Base-by-base conservation (phyloP, 2,888 invertebrate species). In the Drosophila mulleri region DNA sequence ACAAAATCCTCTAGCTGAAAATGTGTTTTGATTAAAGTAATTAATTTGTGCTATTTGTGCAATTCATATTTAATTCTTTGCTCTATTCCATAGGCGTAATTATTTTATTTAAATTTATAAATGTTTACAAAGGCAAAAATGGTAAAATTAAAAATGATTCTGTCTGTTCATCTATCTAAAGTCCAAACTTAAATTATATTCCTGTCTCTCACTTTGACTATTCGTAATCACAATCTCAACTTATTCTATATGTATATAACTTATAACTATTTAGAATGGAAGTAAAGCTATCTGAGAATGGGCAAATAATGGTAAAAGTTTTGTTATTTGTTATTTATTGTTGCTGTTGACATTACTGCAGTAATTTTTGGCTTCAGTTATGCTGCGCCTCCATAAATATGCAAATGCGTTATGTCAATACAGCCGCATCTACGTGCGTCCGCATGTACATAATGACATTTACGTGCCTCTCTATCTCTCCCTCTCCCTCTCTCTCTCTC, bases 351-450 rank as follows among this genome's bases (percentile, higher is more conserved):
- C 61, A 18, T 60, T 63, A 20, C 44, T 62, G 63, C 60, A 66
- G 57, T 57, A 52, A 18, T 73, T 54, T 69, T 66, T 72, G 66
- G 18, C 57, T 64, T 58, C 23, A 12, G 54, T 48, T 64, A 8
- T 35, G 59, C 45, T 56, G 44, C 52, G 20, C 52, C 60, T 59
- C 70, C 45, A 69, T 75, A 77, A 83, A 73, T 61, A 72, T 72
- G 63, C 69, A 71, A 39, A 59, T 39, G 63, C 61, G 72, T 67
- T 65, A 56, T 78, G 76, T 85, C 81, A 78, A 85, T 70, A 83
- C 62, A 68, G 56, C 81, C 59, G 8, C 67, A 80, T 73, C 73
- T 75, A 77, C 75, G 65, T 76, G 81, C 71, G 54, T 72, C 74
- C 69, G 69, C 72, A 57, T 61, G 20, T 56, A 62, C 67, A 77